These are phyloP conservation scores for Chrysolina oricalcia DNA, from an alignment of 2,888 invertebrate genomes.

Conservation along the genomic window DNA sequence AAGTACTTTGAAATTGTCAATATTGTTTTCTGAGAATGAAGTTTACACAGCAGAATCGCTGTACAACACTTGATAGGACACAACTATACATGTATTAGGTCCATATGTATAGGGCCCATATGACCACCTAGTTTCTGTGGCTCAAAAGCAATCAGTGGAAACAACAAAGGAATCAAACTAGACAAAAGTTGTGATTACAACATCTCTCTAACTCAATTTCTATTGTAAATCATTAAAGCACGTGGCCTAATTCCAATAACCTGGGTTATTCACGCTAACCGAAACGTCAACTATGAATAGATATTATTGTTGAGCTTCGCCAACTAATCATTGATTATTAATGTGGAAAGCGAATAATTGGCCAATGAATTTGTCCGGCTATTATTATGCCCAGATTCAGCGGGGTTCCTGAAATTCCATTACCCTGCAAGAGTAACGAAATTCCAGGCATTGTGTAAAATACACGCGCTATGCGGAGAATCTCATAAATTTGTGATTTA, in stretches of 20 bases:
- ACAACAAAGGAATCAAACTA: too few relatives aligned
- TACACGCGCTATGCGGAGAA: constrained; percentile 37
- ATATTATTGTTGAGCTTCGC: constrained; percentile 24
- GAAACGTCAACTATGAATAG: constrained; percentile 7
- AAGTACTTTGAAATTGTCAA: too few relatives aligned
- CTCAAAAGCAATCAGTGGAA: too few relatives aligned
- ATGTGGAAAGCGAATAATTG: constrained; percentile 16
- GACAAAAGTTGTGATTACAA: too few relatives aligned
- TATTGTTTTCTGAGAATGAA: too few relatives aligned
- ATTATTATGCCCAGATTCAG: constrained; percentile 28
- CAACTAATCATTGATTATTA: constrained; percentile 23
- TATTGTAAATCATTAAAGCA: background rate
- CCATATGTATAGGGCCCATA: too few relatives aligned
- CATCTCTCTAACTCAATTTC: too few relatives aligned
- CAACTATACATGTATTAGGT: too few relatives aligned
- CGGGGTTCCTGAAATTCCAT: constrained; percentile 29
- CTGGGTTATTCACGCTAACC: background rate
- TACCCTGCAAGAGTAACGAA: constrained; percentile 31
- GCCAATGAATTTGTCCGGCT: constrained; percentile 25
- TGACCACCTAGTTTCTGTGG: too few relatives aligned
- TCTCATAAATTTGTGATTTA: constrained; percentile 50
- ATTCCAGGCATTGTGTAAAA: constrained; percentile 45
- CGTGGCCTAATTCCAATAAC: background rate
- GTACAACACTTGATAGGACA: too few relatives aligned
- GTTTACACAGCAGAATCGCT: too few relatives aligned